Base-by-base conservation (phyloP, 2,888 invertebrate genomes). In the Girardia tigrina region DNA sequence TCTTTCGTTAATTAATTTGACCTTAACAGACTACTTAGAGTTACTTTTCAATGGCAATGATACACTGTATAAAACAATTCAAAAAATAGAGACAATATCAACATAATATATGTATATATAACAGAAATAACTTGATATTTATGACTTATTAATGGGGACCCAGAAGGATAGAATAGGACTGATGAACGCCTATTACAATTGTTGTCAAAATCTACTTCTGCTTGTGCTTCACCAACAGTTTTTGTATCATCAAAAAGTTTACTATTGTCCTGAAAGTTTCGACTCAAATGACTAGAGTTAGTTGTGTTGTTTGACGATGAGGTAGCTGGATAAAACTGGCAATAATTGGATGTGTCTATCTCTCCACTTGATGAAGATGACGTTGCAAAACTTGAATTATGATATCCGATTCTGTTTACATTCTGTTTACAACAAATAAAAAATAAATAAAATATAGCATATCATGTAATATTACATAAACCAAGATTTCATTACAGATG, bases 61-160 rank as follows among this genome's bases (percentile, higher is more conserved):
- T n/a, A n/a, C n/a, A n/a, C n/a, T n/a, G n/a, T n/a, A n/a, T n/a
- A n/a, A n/a, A n/a, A n/a, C n/a, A n/a, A n/a, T n/a, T n/a, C n/a
- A n/a, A n/a, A n/a, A n/a, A n/a, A n/a, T n/a, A n/a, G n/a, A n/a
- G n/a, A n/a, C n/a, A n/a, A n/a, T n/a, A n/a, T n/a, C n/a, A n/a
- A n/a, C n/a, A n/a, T n/a, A n/a, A n/a, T n/a, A n/a, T n/a, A n/a
- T n/a, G n/a, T n/a, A n/a, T n/a, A n/a, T n/a, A n/a, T n/a, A n/a
- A n/a, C n/a, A n/a, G n/a, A n/a, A n/a, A n/a, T n/a, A n/a, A 56
- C 56, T 23, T 56, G 56, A n/a, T 56, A 56, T 56, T 56, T 56
- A n/a, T 56, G 56, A 56, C 56, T 56, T 20, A 56, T 56, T 56
- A 56, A 56, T n/a, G 56, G 56, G 56, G 56, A 56, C 23, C 56